Evolutionary conservation across 1,140 invertebrate species (phyloP).

Genomic region (Drosophila parabipectinata): DNA sequence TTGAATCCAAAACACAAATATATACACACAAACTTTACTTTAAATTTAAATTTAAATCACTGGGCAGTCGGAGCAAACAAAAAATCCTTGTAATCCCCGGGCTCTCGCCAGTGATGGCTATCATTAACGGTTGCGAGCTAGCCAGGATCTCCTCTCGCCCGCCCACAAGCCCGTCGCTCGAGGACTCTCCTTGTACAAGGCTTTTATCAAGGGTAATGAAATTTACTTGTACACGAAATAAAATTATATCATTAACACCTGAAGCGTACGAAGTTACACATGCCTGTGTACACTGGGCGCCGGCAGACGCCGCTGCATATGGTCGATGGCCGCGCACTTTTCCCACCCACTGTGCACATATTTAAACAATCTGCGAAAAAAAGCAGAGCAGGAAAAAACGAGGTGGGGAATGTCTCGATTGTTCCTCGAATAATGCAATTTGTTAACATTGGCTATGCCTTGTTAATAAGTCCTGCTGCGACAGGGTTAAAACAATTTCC

Average conservation of each 20-base stretch:
- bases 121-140: slow-evolving; percentile 34
- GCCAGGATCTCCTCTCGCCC: neutral
- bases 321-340: slow-evolving; percentile 22
- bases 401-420: slow-evolving; percentile 35
- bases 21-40: no score
- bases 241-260: slow-evolving; percentile 80
- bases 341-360: slow-evolving; percentile 42
- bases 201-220: slow-evolving; percentile 77
- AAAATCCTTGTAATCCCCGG: slow-evolving; percentile 30
- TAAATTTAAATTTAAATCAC: slow-evolving; percentile 11
- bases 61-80: slow-evolving; percentile 23
- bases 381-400: neutral
- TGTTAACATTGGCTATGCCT: slow-evolving; percentile 75
- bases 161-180: neutral
- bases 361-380: slow-evolving; percentile 28
- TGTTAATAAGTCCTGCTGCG: slow-evolving; percentile 66
- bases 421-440: slow-evolving; percentile 76
- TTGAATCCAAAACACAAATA: no score
- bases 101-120: slow-evolving; percentile 38
- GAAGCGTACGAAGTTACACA: slow-evolving; percentile 55
- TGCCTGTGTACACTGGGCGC: neutral
- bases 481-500: slow-evolving; percentile 60
- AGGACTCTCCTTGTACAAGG: slow-evolving; percentile 29
- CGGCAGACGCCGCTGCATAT: neutral
- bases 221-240: slow-evolving; percentile 74